A percentile compares a stretch with the other conserved stretches of the same genome.
Evolutionary conservation across 2,797 vertebrate genomes (phyloP).

Genomic region (Brachyalestes nurse): DNA sequence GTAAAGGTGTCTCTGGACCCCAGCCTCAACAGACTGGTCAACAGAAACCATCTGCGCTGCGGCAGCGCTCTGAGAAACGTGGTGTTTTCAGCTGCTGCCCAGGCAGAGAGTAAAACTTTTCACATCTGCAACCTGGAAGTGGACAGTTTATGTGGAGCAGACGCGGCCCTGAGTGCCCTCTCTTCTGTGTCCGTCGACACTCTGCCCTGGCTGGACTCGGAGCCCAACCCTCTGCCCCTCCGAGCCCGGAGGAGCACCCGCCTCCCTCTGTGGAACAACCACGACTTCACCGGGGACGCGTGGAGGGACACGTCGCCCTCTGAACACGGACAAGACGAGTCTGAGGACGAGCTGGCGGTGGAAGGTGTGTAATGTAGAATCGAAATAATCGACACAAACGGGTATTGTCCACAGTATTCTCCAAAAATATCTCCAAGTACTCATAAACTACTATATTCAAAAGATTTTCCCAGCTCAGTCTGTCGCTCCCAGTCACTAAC

Average conservation of each 20-base stretch:
- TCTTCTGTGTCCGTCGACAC: slow-evolving; percentile 41
- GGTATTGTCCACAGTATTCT: too few relatives aligned
- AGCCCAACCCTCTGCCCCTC: slow-evolving; percentile 64
- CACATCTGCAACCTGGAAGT: slow-evolving; percentile 43
- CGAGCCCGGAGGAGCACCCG: slow-evolving; percentile 73
- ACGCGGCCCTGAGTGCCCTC: slow-evolving; percentile 53
- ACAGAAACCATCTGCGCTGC: slow-evolving; percentile 62
- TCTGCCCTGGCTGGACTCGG: slow-evolving; percentile 67
- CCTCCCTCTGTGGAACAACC: slow-evolving; percentile 78
- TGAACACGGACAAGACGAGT: slow-evolving; percentile 41
- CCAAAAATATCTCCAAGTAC: too few relatives aligned
- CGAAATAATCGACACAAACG: too few relatives aligned
- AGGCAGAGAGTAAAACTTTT: not conserved
- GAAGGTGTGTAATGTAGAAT: slow-evolving; percentile 17
- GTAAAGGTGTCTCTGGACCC: slow-evolving; percentile 76
- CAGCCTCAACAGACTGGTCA: slow-evolving; percentile 68
- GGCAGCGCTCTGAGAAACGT: slow-evolving; percentile 60
- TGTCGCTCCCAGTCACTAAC: too few relatives aligned
- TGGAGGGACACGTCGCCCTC: slow-evolving; percentile 70
- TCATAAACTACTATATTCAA: too few relatives aligned
- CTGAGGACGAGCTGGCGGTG: slow-evolving; percentile 45
- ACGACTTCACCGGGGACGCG: slow-evolving; percentile 67
- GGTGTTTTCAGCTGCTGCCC: slow-evolving; percentile 59
- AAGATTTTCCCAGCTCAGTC: too few relatives aligned
- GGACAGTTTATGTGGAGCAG: slow-evolving; percentile 35